A percentile compares a stretch with the other conserved stretches of the same genome.
phyloP scores from a whole-genome alignment of 2,113 vertebrate species.

The Larimichthys polyactis region DNA sequence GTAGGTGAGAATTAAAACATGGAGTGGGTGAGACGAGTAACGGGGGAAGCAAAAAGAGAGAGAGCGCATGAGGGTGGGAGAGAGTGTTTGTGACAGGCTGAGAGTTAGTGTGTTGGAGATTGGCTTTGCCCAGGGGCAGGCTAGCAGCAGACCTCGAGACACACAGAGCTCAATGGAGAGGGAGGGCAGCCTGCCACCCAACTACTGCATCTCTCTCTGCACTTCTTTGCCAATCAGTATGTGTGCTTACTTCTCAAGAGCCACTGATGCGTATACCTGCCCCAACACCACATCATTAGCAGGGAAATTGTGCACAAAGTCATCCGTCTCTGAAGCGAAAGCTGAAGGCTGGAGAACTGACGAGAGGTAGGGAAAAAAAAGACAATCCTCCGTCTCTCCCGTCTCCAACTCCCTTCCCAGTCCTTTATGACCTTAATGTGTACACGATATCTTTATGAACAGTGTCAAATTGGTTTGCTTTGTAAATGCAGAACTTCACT shows the following conservation, averaged over 20 bases:
- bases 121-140: constrained; percentile 33
- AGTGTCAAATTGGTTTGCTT: neutral
- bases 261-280: constrained; percentile 49
- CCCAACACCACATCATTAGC: constrained; percentile 63
- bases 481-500: neutral
- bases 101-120: constrained; percentile 37
- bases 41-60: neutral
- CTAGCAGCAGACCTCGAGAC: constrained; percentile 42
- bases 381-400: constrained; percentile 27
- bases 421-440: neutral
- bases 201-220: constrained; percentile 44
- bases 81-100: constrained; percentile 15
- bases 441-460: neutral
- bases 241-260: constrained; percentile 51
- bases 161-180: constrained; percentile 32
- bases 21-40: constrained; percentile 9
- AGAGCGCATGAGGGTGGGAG: neutral
- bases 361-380: constrained; percentile 43
- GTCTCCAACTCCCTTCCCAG: neutral
- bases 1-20: constrained; percentile 31
- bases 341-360: constrained; percentile 51
- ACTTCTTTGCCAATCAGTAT: constrained; percentile 44
- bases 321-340: constrained; percentile 54
- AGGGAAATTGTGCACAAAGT: constrained; percentile 70
- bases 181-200: constrained; percentile 23